These are phyloP conservation scores for Talpa occidentalis DNA, from an alignment of 2,113 vertebrate species.

Conservation along the genomic window DNA sequence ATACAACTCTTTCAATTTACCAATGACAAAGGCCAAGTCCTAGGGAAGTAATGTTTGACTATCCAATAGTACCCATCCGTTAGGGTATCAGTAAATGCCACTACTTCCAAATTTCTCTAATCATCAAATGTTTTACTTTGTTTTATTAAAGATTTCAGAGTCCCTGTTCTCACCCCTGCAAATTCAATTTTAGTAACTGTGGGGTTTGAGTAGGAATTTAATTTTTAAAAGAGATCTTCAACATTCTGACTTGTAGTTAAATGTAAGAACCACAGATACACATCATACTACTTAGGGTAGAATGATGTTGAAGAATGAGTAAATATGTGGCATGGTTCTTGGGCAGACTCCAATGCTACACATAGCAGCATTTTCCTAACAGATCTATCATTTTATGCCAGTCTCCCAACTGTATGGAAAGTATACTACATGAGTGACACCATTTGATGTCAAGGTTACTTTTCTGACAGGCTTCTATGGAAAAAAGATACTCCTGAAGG, in stretches of 20 bases:
- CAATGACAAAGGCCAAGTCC: background rate
- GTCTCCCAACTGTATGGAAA: background rate
- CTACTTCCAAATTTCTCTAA: background rate
- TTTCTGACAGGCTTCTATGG: slow-evolving; percentile 26
- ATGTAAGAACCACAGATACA: background rate
- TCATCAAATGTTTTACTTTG: background rate
- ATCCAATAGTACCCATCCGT: background rate
- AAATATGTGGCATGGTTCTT: background rate
- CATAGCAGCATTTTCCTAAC: background rate
- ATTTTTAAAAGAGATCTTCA: slow-evolving; percentile 10
- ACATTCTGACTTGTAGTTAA: background rate
- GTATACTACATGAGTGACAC: background rate
- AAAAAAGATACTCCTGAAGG: background rate
- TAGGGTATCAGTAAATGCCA: background rate
- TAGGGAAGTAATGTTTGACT: background rate
- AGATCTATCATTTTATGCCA: background rate
- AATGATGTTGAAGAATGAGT: background rate
- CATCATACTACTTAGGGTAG: background rate
- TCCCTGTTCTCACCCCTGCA: background rate
- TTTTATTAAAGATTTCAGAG: slow-evolving; percentile 33
- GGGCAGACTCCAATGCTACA: background rate
- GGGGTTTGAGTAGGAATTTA: background rate
- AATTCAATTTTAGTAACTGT: slow-evolving; percentile 22
- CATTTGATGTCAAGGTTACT: background rate
- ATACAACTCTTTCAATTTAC: background rate